Percentiles rank a stretch among this genome's conserved stretches.
Evolutionary conservation across 2,797 vertebrate genomes (phyloP).

Genomic region (Acanthurus lineatus): DNA sequence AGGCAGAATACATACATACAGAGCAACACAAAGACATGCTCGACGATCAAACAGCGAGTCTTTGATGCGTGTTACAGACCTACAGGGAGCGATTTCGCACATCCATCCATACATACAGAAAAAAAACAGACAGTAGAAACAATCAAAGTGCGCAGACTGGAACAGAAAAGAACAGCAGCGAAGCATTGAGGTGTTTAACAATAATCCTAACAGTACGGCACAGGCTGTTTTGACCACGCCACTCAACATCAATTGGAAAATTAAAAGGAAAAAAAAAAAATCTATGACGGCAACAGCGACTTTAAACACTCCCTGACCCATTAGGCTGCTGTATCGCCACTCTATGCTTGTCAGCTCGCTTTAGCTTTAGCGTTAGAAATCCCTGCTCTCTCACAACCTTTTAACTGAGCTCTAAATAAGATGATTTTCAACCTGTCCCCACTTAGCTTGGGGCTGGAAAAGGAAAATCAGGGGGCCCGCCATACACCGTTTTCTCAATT

Average conservation of each 20-base stretch:
- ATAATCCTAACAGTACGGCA: constrained; percentile 33
- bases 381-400: constrained; percentile 57
- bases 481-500: constrained; percentile 77
- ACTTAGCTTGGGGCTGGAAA: constrained; percentile 71
- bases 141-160: constrained; percentile 30
- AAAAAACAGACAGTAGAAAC: constrained; percentile 14
- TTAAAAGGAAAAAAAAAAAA: constrained; percentile 25
- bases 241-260: constrained; percentile 48
- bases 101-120: not conserved
- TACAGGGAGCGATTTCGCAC: constrained; percentile 31
- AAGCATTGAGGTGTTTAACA: constrained; percentile 52
- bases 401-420: constrained; percentile 71
- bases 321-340: constrained; percentile 52
- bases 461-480: constrained; percentile 66
- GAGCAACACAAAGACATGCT: constrained; percentile 20
- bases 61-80: constrained; percentile 20
- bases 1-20: constrained; percentile 11
- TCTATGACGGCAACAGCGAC: constrained; percentile 22
- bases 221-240: constrained; percentile 48
- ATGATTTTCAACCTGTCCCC: constrained; percentile 76
- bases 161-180: constrained; percentile 29
- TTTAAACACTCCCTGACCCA: constrained; percentile 55
- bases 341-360: constrained; percentile 67
- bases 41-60: constrained; percentile 22
- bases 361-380: constrained; percentile 65